Conservation (phyloP, 2,113 vertebrate genomes). For the Dasyprocta punctata region DNA sequence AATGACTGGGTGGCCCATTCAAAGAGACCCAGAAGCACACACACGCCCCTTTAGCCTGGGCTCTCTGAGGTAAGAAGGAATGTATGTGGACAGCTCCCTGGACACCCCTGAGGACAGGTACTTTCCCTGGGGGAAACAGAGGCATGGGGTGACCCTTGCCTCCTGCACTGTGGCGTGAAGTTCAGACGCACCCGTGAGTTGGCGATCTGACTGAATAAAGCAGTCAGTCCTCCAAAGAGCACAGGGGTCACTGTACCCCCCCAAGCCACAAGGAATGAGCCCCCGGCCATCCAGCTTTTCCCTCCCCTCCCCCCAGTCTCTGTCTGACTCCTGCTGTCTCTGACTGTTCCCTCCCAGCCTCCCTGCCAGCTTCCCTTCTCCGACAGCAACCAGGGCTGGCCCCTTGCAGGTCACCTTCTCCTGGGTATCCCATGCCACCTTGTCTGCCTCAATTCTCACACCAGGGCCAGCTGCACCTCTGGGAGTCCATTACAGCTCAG, state of each 20-base stretch:
- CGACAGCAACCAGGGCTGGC: background rate
- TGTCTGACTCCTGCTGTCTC: background rate
- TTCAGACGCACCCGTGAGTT: too few relatives aligned
- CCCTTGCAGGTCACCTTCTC: background rate
- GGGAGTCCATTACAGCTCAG: background rate
- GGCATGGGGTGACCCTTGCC: accelerated
- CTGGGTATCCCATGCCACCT: background rate
- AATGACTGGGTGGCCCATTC: accelerated
- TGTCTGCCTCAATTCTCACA: background rate
- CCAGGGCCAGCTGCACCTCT: background rate
- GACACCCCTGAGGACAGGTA: accelerated
- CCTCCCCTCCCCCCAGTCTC: accelerated
- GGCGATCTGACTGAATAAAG: background rate
- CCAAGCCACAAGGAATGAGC: accelerated
- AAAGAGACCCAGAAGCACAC: background rate
- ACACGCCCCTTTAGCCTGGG: accelerated
- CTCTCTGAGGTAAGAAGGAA: background rate
- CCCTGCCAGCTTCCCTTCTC: background rate
- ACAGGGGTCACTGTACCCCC: background rate
- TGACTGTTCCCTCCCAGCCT: background rate
- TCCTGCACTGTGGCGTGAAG: accelerated
- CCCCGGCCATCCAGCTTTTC: background rate
- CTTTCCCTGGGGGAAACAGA: too few relatives aligned
- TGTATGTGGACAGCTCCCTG: background rate
- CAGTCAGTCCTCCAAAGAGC: accelerated